These are phyloP conservation scores for Xanthia icteritia DNA, from an alignment of 2,888 invertebrate genomes.

Conservation along the genomic window DNA sequence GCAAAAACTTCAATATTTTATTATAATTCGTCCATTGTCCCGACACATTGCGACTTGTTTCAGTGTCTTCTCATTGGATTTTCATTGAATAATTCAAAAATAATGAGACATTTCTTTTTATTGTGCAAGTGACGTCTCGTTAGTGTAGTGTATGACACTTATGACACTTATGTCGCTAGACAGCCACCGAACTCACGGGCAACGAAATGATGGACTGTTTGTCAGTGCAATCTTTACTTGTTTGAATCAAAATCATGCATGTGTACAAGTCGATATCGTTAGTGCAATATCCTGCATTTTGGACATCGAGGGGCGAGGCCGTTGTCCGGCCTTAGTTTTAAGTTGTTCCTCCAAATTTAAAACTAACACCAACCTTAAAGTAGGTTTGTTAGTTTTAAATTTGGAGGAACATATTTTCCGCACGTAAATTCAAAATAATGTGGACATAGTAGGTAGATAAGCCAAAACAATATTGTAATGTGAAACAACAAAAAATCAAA, in stretches of 20 bases:
- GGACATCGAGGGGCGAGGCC: not conserved
- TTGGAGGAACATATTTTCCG: too few relatives aligned
- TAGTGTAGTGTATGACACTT: slow-evolving; percentile 69
- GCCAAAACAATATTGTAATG: not conserved
- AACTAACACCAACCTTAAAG: too few relatives aligned
- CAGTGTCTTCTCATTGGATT: slow-evolving; percentile 81
- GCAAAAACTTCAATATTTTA: slow-evolving; percentile 81
- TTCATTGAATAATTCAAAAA: slow-evolving; percentile 88
- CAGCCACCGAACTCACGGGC: slow-evolving; percentile 33
- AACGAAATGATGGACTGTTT: slow-evolving; percentile 1
- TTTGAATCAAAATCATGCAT: not conserved
- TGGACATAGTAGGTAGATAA: not conserved
- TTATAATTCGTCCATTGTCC: slow-evolving; percentile 83
- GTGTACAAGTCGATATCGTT: not conserved
- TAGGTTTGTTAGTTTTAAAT: not conserved
- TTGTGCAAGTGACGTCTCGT: slow-evolving; percentile 81
- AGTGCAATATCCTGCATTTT: not conserved
- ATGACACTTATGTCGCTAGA: slow-evolving; percentile 67
- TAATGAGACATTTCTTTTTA: slow-evolving; percentile 76
- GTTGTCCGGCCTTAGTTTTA: too few relatives aligned
- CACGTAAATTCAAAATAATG: not conserved
- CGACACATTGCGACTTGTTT: slow-evolving; percentile 83
- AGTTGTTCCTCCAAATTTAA: too few relatives aligned
- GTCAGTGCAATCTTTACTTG: slow-evolving; percentile 21
- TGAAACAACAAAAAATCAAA: too few relatives aligned